Evolutionary conservation across 2,797 vertebrate species (phyloP), one percentile per base, ranked within the genome.

Genomic region (Geranospiza caerulescens): DNA sequence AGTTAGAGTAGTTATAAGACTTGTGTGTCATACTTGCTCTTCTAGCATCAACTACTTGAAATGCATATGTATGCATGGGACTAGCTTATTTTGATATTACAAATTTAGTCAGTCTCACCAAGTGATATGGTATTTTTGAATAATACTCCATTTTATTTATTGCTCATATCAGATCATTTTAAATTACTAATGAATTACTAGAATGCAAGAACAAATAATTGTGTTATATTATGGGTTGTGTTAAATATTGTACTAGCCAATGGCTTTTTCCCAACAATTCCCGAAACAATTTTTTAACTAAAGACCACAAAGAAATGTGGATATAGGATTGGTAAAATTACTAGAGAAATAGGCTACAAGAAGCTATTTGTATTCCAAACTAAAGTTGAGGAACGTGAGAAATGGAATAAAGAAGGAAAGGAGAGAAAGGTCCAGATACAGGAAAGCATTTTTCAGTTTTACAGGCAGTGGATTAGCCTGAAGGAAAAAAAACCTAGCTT

Each of bases 111-210:
- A 31, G 38, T 31, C 25, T 71, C 52, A 53, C 34, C 5, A 56
- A 58, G 18, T 27, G 11, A 44, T 29, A 42, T 0, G 7, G 20
- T 33, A 44, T 56, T 71, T 81, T 70, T 70, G 11, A 78, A 20
- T 66, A 74, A 74, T 38, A 82, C 25, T 60, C 73, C 66, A 62
- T 76, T 93, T 96, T 94, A 82, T 96, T 94, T 96, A 95, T 90
- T 90, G 68, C 50, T 97, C 27, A 87, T 92, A 86, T 89, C 73
- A 91, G 78, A 94, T 88, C 15, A 96, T 91, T 97, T 97, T 87
- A 94, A 81, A 93, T 96, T 92, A 90, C 72, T 89, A 94, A 92
- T 91, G 25, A 50, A 50, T 26, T 50, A 26, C 25, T 50, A 96
- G 95, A 97, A 97, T 56, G 29, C 56, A 91, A 96, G 76, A 60